Percentiles rank a stretch among this genome's conserved stretches.
phyloP scores from a whole-genome alignment of 1,140 invertebrate species.

The Eulimnadia texana region DNA sequence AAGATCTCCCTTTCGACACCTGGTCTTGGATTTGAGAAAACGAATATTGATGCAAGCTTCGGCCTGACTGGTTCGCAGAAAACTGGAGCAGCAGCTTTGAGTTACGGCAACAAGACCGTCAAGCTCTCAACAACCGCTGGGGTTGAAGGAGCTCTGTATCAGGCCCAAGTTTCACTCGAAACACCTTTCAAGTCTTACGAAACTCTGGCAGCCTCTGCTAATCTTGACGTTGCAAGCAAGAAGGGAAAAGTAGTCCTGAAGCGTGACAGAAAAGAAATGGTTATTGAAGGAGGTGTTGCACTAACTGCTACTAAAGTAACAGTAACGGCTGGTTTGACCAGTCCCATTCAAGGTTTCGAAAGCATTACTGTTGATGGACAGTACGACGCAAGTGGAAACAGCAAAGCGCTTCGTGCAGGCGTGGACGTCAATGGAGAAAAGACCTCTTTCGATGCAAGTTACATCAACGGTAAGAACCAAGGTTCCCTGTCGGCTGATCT shows the following conservation, averaged over 20 bases:
- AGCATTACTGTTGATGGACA: background rate
- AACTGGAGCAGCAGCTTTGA: background rate
- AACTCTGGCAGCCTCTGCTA: background rate
- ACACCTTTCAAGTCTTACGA: background rate
- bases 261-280: background rate
- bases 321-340: background rate
- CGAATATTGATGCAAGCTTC: background rate
- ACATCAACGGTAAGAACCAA: background rate
- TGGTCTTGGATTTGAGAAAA: background rate
- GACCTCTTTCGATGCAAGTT: background rate
- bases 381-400: background rate
- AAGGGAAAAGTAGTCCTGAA: background rate
- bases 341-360: slow-evolving; percentile 5
- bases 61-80: background rate
- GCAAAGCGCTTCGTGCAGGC: background rate
- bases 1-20: slow-evolving; percentile 12
- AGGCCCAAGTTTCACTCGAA: background rate
- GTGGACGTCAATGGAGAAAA: background rate
- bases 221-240: background rate
- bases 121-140: background rate
- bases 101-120: background rate
- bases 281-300: background rate
- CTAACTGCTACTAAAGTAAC: background rate
- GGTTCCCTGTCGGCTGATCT: background rate
- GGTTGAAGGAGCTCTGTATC: background rate